Evolutionary conservation across 2,113 vertebrate species (phyloP).

Genomic region (Hippocampus zosterae): DNA sequence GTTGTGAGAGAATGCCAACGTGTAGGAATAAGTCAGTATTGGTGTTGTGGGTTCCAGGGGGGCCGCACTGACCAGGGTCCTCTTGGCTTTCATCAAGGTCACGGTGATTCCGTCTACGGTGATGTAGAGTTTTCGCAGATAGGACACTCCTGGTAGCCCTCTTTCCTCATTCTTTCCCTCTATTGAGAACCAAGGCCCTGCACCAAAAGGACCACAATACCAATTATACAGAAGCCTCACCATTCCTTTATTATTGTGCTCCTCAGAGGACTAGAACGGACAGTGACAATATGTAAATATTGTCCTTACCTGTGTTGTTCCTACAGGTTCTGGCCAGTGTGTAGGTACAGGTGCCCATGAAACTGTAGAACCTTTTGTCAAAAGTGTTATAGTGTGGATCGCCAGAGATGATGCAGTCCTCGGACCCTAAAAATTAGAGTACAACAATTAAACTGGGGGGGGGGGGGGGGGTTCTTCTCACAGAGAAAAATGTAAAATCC

Average conservation of each 20-base stretch:
- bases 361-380: constrained; percentile 74
- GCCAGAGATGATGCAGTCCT: constrained; percentile 77
- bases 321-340: constrained; percentile 69
- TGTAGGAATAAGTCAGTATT: neutral
- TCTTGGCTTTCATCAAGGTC: constrained; percentile 72
- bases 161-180: constrained; percentile 75
- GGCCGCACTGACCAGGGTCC: constrained; percentile 65
- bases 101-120: constrained; percentile 65
- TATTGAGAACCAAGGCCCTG: constrained; percentile 78
- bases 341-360: constrained; percentile 87
- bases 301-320: constrained; percentile 61
- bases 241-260: too few relatives aligned
- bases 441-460: neutral
- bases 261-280: neutral
- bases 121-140: constrained; percentile 71
- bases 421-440: constrained; percentile 48
- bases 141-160: constrained; percentile 64
- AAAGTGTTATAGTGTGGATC: constrained; percentile 85
- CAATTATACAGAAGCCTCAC: neutral
- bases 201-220: neutral
- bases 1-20: neutral
- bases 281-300: neutral
- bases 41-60: neutral
- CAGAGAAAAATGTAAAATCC: neutral
- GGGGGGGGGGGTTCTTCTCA: neutral